Conservation (phyloP, 2,888 invertebrate species). For the Philhelius pedissequus region DNA sequence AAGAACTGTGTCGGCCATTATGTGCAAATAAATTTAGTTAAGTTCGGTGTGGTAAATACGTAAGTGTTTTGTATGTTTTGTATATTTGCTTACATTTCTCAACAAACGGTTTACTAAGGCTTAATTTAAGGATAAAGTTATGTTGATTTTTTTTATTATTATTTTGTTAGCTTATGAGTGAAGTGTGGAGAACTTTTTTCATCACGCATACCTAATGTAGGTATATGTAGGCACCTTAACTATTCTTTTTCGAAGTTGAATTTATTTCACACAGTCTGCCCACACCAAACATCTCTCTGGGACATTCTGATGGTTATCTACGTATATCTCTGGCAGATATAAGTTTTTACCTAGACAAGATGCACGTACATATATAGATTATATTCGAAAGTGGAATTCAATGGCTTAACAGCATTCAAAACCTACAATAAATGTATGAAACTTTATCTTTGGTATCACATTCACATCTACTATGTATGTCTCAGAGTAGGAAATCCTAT, state of each 20-base stretch:
- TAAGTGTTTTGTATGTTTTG: neutral
- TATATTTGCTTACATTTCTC: neutral
- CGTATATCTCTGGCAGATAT: slow-evolving; percentile 28
- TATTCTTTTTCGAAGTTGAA: neutral
- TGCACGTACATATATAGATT: slow-evolving; percentile 38
- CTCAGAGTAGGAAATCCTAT: slow-evolving; percentile 2
- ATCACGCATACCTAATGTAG: neutral
- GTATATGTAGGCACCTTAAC: neutral
- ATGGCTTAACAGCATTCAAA: slow-evolving; percentile 58
- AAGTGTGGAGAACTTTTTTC: slow-evolving; percentile 9
- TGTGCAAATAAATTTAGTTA: slow-evolving; percentile 53
- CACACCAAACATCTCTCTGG: slow-evolving; percentile 26
- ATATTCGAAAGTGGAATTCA: slow-evolving; percentile 53
- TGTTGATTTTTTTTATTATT: slow-evolving; percentile 34
- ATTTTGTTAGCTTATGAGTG: neutral
- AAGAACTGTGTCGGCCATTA: slow-evolving; percentile 41
- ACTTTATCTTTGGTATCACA: slow-evolving; percentile 51
- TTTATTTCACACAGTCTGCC: neutral
- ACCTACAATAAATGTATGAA: slow-evolving; percentile 52
- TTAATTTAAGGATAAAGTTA: slow-evolving; percentile 59
- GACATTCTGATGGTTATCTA: slow-evolving; percentile 26
- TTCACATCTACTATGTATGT: slow-evolving; percentile 23
- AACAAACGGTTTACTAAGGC: slow-evolving; percentile 41
- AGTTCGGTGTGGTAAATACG: slow-evolving; percentile 27
- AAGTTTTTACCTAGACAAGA: slow-evolving; percentile 27